Evolutionary conservation across 2,113 vertebrate genomes (phyloP), one percentile per base, ranked within the genome.

Genomic region (Syrrhaptes paradoxus): DNA sequence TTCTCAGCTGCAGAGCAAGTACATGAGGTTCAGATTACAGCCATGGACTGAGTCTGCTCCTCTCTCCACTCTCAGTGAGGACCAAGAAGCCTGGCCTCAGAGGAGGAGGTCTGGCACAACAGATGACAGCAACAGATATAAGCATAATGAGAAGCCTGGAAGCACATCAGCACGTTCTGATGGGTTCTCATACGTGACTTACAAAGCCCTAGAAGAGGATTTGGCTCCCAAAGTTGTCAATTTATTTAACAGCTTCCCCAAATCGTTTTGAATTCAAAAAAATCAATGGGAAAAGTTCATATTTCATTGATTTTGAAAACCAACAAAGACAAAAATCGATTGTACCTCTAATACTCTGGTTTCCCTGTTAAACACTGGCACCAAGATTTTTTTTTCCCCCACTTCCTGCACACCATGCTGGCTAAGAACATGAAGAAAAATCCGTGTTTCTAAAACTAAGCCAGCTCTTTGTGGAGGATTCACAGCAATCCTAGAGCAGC

Each of bases 271-370:
- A 89, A 94, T 93, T 87, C 5, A n/a, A 87, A 46, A 91, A 91
- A 89, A 81, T 91, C 81, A 58, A 96, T 93, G 31, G 52, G 34
- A 65, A 94, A 95, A 92, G 38, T 52, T 90, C 80, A 54, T 87
- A 73, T 87, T 82, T 87, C 66, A 95, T 73, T 85, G 93, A 96
- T 94, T 95, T 82, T 79, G 67, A 91, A 96, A 87, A 54, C 73
- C 12, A 95, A 83, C 72, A 71, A 92, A 87, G 89, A 75, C 41
- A 91, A 91, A 94, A 96, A 92, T 95, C 49, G 26, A 91, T 90
- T 70, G 46, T 70, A 84, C 68, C 51, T 80, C 62, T 31, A 68
- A 49, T 55, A 62, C 66, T 41, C 45, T n/a, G 25, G 46, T 83
- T 93, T 87, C 59, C 32, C 67, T 80, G 29, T 94, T 93, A 79